Evolutionary conservation across 2,797 vertebrate species (phyloP).

Genomic region (Onychomys arenicola): DNA sequence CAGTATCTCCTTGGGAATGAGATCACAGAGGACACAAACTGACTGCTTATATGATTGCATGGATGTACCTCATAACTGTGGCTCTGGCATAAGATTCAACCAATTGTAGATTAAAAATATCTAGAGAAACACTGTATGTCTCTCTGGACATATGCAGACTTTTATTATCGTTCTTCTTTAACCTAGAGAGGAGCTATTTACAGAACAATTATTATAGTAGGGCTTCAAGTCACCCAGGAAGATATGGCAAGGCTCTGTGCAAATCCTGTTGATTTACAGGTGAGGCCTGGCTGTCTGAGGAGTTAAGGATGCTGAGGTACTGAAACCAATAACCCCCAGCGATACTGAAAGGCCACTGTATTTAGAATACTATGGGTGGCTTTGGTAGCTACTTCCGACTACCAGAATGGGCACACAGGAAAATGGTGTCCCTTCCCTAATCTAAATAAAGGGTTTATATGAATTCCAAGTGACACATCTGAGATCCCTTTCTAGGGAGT

Average conservation of each 20-base stretch:
- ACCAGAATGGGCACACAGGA: background rate
- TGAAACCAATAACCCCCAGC: background rate
- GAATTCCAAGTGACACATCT: background rate
- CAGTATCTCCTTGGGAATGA: background rate
- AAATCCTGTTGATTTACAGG: background rate
- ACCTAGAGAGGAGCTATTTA: background rate
- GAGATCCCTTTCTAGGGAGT: background rate
- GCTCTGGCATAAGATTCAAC: background rate
- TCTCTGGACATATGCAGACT: background rate
- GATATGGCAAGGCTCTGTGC: too few relatives aligned
- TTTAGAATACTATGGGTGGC: background rate
- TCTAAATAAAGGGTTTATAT: background rate
- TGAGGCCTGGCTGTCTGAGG: background rate
- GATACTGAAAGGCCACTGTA: background rate
- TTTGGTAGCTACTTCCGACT: background rate
- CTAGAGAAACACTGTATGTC: background rate
- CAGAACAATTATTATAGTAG: background rate
- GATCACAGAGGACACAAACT: too few relatives aligned
- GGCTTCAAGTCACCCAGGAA: background rate
- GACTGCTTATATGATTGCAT: background rate
- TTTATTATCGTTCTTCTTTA: background rate
- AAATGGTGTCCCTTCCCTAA: background rate
- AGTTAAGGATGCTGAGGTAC: background rate
- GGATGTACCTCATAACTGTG: too few relatives aligned
- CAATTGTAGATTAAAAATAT: background rate